These are phyloP conservation scores for Eristalinus aeneus DNA, from an alignment of 2,888 invertebrate genomes.

Conservation along the genomic window DNA sequence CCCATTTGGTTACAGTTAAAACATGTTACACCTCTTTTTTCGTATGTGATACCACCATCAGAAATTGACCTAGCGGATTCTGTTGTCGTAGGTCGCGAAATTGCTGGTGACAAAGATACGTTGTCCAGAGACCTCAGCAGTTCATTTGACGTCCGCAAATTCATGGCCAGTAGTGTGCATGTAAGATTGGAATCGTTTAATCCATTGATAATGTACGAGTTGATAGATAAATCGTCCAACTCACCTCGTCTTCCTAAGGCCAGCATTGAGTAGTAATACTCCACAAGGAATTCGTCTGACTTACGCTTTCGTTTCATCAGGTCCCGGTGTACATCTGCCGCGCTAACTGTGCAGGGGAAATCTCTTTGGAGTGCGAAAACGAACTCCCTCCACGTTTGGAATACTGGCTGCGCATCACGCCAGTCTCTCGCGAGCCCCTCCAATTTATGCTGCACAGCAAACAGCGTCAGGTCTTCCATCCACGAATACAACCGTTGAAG, in stretches of 20 bases:
- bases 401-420: conserved; percentile 34
- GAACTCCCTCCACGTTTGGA: conserved; percentile 22
- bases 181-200: conserved; percentile 56
- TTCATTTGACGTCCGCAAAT: conserved; percentile 41
- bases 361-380: conserved; percentile 5
- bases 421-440: conserved; percentile 29
- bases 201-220: conserved; percentile 60
- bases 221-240: conserved; percentile 57
- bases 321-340: conserved; percentile 52
- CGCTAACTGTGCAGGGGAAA: conserved; percentile 36
- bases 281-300: conserved; percentile 27
- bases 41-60: not conserved
- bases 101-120: not conserved
- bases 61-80: not conserved
- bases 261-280: conserved; percentile 67
- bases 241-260: conserved; percentile 7
- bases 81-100: not conserved
- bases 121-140: conserved; percentile 56
- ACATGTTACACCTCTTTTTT: conserved; percentile 24
- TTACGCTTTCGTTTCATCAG: conserved; percentile 44
- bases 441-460: conserved; percentile 31
- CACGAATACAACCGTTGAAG: conserved; percentile 22
- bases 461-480: conserved; percentile 26
- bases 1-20: conserved; percentile 52
- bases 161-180: conserved; percentile 51